Evolutionary conservation across 2,797 vertebrate species (phyloP), one percentile per base, ranked within the genome.

Genomic region (Spea hammondii): DNA sequence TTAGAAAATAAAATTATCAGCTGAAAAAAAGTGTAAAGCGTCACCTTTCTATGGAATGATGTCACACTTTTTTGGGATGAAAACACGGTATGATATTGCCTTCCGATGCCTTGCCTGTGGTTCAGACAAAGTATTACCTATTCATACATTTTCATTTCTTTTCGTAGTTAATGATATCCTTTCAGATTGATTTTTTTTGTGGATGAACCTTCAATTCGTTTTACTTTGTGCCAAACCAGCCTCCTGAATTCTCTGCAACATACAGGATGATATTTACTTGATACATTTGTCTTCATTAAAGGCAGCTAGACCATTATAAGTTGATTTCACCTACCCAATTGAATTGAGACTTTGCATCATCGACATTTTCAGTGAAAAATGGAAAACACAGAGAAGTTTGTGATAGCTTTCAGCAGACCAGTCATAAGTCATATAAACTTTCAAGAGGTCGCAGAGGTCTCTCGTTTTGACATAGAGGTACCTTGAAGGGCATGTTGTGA

Each of bases 271-370:
- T 69, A 81, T 81, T 72, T 81, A 70, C 67, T 60, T 77, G 62
- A 68, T 72, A 7, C 74, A 77, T 81, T 77, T 72, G 57, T 81
- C 79, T 81, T 81, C 79, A 81, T 81, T 81, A 81, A 72, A 81
- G 59, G 47, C 64, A 45, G 69, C 54, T 3, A 46, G 66, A 65
- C 69, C 75, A 73, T 73, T 77, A 77, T 55, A 82, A 82, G 70
- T 69, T 71, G 70, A 82, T 82, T 73, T 77, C 77, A 74, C 77
- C 74, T 73, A 77, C 70, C 14, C 77, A 73, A 82, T 77, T 82
- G 75, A 77, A 82, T 82, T 32, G 32, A 32, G 32, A 32, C 65
- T 77, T 64, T 64, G 59, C 46, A n/a, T 72, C 73, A 66, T 73
- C 73, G 65, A 73, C 74, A 60, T 32, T 32, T 32, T 32, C 32